Percentiles rank a stretch among this genome's conserved stretches.
These are phyloP conservation scores for Hirudo medicinalis DNA, from an alignment of 1,140 invertebrate genomes.

Conservation along the genomic window DNA sequence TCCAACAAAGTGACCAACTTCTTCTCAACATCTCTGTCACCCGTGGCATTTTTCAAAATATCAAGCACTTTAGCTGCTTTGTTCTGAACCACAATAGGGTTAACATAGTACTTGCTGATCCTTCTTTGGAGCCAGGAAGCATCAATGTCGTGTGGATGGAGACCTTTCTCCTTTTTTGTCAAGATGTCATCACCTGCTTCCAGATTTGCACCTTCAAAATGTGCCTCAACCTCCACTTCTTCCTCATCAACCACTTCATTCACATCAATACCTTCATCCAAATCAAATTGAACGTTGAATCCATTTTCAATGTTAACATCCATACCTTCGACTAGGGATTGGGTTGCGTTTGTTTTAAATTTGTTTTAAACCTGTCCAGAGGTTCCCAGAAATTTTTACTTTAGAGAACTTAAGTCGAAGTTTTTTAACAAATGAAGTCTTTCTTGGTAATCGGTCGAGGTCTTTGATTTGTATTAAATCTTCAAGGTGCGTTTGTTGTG, in stretches of 20 bases:
- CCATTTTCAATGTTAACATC: conserved; percentile 93
- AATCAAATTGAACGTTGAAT: conserved; percentile 88
- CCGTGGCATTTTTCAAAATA: conserved; percentile 77
- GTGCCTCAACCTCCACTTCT: conserved; percentile 52
- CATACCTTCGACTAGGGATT: conserved; percentile 67
- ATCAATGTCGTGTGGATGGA: conserved; percentile 93
- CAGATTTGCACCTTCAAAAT: conserved; percentile 43
- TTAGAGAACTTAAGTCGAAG: too few species aligned
- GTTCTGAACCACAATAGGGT: conserved; percentile 79
- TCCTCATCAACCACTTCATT: conserved; percentile 54
- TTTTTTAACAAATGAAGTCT: too few species aligned
- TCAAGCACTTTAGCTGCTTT: conserved; percentile 83
- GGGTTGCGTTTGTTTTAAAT: too few species aligned
- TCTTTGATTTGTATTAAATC: too few species aligned
- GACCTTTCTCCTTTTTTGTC: conserved; percentile 33
- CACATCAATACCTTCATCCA: conserved; percentile 61
- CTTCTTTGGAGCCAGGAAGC: conserved; percentile 96
- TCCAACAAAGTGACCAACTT: conserved; percentile 82
- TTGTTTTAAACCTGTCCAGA: too few species aligned
- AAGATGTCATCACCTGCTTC: conserved; percentile 30
- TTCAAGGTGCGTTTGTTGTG: too few species aligned
- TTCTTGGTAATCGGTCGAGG: too few species aligned
- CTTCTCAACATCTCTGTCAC: conserved; percentile 95
- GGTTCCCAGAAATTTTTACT: too few species aligned
- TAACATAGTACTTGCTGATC: conserved; percentile 78